A percentile compares a stretch with the other conserved stretches of the same genome.
Conservation (phyloP, 2,113 vertebrate genomes). For the Perca flavescens region DNA sequence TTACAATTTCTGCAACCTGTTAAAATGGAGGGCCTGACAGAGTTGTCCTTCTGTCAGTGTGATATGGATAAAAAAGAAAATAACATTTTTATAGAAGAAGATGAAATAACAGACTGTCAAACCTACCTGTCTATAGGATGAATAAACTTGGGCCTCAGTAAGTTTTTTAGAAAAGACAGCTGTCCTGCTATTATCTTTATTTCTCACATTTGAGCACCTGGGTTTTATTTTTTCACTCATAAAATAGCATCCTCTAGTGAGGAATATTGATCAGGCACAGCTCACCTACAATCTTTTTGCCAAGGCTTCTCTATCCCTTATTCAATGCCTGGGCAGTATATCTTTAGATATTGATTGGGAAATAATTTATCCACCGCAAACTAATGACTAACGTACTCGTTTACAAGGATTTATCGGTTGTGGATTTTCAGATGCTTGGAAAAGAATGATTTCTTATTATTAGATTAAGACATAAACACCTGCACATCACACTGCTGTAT, state of each 20-base stretch:
- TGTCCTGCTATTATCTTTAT: conserved; percentile 6
- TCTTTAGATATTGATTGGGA: not conserved
- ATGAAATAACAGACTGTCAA: conserved; percentile 13
- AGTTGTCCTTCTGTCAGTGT: not conserved
- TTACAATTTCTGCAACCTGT: conserved; percentile 16
- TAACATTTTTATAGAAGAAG: not conserved
- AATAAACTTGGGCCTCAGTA: not conserved
- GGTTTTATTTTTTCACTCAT: not conserved
- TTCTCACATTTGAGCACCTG: not conserved
- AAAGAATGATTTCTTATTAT: not conserved
- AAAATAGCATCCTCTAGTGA: not conserved
- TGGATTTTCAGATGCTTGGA: not conserved
- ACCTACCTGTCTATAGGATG: not conserved
- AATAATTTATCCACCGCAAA: conserved; percentile 3
- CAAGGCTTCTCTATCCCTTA: not conserved
- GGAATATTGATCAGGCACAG: not conserved
- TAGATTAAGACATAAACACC: conserved; percentile 11
- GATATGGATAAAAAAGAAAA: not conserved
- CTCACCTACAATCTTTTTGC: not conserved
- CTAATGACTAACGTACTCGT: not conserved
- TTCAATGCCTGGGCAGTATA: not conserved
- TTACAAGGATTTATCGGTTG: not conserved
- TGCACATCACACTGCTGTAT: not conserved
- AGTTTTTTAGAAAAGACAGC: conserved; percentile 3
- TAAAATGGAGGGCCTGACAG: not conserved